Evolutionary conservation across 1,140 invertebrate species (phyloP).

Genomic region (Octopus sinensis): DNA sequence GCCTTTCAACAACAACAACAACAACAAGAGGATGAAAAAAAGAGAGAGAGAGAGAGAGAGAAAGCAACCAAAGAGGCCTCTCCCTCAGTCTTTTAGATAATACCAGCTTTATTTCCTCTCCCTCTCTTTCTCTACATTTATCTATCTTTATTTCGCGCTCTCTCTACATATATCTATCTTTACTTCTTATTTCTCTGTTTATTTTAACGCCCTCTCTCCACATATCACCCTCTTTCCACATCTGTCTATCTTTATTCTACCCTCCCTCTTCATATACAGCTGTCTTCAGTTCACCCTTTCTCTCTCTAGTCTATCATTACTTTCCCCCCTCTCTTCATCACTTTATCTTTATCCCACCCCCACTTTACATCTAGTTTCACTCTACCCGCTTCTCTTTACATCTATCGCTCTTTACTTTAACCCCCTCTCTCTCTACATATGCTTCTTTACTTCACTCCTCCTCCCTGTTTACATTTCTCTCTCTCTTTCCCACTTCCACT

Average conservation of each 20-base stretch:
- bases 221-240: background rate
- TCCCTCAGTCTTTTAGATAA: background rate
- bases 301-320: constrained; percentile 17
- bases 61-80: background rate
- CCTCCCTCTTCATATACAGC: background rate
- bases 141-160: background rate
- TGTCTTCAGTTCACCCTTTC: background rate
- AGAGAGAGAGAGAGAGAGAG: background rate
- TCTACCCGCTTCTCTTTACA: constrained; percentile 12
- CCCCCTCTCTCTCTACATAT: background rate
- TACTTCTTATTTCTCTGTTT: background rate
- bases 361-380: constrained; percentile 67
- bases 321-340: background rate
- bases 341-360: constrained; percentile 29
- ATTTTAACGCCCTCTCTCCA: background rate
- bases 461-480: background rate
- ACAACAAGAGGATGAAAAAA: background rate
- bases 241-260: background rate
- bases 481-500: background rate
- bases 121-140: background rate
- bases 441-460: constrained; percentile 3
- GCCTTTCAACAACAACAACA: no score
- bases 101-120: background rate
- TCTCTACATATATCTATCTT: background rate
- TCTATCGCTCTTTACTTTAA: constrained; percentile 10